These are phyloP conservation scores for Blera fallax DNA, from an alignment of 2,888 invertebrate genomes.

Conservation along the genomic window DNA sequence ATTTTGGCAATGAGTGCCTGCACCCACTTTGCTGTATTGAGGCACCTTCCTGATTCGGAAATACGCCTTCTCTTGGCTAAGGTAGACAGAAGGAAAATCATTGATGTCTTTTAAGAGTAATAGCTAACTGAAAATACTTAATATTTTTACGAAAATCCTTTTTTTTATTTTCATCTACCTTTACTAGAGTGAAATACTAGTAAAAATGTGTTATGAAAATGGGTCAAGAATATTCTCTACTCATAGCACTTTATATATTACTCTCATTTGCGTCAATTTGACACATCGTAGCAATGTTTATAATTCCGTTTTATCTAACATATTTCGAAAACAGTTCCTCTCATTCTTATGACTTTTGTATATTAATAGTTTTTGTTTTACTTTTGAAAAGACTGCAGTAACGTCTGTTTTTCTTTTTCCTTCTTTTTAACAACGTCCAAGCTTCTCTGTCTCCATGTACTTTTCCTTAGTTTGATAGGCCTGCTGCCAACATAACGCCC, in stretches of 20 bases:
- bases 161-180: neutral
- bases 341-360: neutral
- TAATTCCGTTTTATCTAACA: neutral
- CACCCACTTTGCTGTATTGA: no score
- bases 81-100: no score
- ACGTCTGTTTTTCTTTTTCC: constrained; percentile 95
- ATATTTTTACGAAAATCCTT: neutral
- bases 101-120: no score
- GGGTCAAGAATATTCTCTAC: neutral
- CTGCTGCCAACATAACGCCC: constrained; percentile 99
- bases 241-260: neutral
- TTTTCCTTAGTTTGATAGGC: constrained; percentile 98
- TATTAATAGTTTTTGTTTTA: constrained; percentile 34
- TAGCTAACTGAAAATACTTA: neutral
- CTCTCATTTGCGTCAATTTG: neutral
- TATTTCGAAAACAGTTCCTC: neutral
- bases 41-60: no score
- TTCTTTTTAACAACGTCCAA: constrained; percentile 97
- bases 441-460: constrained; percentile 96
- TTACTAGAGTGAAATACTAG: neutral
- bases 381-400: constrained; percentile 84
- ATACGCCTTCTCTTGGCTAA: no score
- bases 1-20: no score
- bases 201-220: neutral
- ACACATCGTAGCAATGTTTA: neutral